These are phyloP conservation scores for Drosophila pallidifrons DNA, from an alignment of 1,140 invertebrate species.

Conservation along the genomic window DNA sequence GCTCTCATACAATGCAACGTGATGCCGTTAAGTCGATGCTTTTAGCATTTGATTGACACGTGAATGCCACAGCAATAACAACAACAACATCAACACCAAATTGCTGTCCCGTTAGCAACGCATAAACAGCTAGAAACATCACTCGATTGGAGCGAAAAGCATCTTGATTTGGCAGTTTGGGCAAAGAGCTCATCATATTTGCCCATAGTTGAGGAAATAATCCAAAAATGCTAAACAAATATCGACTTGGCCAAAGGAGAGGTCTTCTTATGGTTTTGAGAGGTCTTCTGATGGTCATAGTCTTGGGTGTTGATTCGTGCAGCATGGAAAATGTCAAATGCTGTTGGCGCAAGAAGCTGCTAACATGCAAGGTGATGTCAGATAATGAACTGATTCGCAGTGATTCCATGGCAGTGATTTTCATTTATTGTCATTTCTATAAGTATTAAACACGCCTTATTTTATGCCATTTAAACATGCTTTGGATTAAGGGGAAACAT, in stretches of 20 bases:
- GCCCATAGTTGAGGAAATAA: conserved; percentile 10
- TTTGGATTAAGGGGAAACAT: too few relatives aligned
- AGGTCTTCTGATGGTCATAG: too few relatives aligned
- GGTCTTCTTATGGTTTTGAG: too few relatives aligned
- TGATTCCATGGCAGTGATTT: too few relatives aligned
- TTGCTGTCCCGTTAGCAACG: conserved; percentile 55
- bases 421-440: too few relatives aligned
- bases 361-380: too few relatives aligned
- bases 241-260: background rate
- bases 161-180: background rate
- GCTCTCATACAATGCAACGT: conserved; percentile 43
- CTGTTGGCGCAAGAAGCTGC: too few relatives aligned
- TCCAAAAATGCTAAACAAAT: conserved; percentile 31
- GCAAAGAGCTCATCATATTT: conserved; percentile 12
- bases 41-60: conserved; percentile 70
- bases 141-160: background rate
- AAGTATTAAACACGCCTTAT: too few relatives aligned
- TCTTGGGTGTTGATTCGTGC: too few relatives aligned
- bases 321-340: too few relatives aligned
- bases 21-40: conserved; percentile 58
- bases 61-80: conserved; percentile 32
- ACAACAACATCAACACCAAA: conserved; percentile 32
- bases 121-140: conserved; percentile 40
- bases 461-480: too few relatives aligned
- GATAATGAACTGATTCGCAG: too few relatives aligned